Evolutionary conservation across 2,113 vertebrate genomes (phyloP).

Genomic region (Gobio gobio): DNA sequence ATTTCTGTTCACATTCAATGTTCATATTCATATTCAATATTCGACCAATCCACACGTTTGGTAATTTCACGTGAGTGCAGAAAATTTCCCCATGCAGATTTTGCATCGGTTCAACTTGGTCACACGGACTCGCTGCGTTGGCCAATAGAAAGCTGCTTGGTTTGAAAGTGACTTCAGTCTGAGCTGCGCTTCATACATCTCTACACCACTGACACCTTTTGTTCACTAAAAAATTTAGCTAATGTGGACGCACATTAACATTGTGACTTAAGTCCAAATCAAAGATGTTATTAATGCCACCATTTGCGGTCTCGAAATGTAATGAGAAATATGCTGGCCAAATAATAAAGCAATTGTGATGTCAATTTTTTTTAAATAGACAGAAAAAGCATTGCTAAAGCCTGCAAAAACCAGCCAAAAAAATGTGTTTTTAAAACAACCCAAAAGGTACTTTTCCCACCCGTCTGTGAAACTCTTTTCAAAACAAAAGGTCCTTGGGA

Average conservation of each 20-base stretch:
- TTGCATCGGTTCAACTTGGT: background rate
- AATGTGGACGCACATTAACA: background rate
- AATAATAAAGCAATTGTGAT: background rate
- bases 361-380: too few species aligned
- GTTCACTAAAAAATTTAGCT: background rate
- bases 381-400: background rate
- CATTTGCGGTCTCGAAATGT: background rate
- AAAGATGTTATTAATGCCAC: background rate
- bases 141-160: background rate
- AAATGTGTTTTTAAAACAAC: background rate
- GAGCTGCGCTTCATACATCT: background rate
- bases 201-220: background rate
- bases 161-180: background rate
- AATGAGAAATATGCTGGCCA: background rate
- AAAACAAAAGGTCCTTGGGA: conserved; percentile 1
- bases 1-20: too few species aligned
- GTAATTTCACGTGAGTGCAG: background rate
- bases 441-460: conserved; percentile 6
- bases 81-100: background rate
- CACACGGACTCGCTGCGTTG: background rate
- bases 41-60: background rate
- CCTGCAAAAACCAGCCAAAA: background rate
- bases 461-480: conserved; percentile 21
- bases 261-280: background rate
- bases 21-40: too few species aligned